These are phyloP conservation scores for Lacerta agilis DNA, from an alignment of 2,797 vertebrate species.

Conservation along the genomic window DNA sequence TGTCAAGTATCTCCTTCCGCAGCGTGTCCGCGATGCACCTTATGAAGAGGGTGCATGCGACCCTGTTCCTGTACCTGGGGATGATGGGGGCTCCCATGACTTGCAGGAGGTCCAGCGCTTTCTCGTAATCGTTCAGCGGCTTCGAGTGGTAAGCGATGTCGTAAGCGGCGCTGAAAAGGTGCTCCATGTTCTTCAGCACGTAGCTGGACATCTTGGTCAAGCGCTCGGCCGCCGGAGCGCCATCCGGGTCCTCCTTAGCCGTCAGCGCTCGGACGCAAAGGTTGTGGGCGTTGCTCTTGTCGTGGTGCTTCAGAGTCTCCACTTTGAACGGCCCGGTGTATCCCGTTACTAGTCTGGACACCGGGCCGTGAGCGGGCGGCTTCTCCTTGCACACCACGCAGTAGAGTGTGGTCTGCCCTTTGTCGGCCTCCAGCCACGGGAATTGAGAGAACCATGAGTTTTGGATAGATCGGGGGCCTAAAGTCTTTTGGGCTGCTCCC, in stretches of 20 bases:
- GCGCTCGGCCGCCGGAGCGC: neutral
- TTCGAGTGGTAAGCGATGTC: slow-evolving; percentile 53
- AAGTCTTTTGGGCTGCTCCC: slow-evolving; percentile 25
- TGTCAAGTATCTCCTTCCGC: slow-evolving; percentile 38
- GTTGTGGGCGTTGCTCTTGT: slow-evolving; percentile 63
- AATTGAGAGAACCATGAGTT: slow-evolving; percentile 61
- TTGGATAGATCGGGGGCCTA: slow-evolving; percentile 61
- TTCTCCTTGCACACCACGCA: slow-evolving; percentile 58
- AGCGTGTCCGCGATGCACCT: slow-evolving; percentile 56
- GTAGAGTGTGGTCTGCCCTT: slow-evolving; percentile 54
- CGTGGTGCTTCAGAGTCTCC: slow-evolving; percentile 65
- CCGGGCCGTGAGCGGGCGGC: slow-evolving; percentile 47
- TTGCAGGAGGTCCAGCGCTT: slow-evolving; percentile 55
- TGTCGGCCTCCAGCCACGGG: slow-evolving; percentile 48
- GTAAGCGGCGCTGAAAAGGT: slow-evolving; percentile 55
- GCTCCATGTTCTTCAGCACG: slow-evolving; percentile 59
- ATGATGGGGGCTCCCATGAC: slow-evolving; percentile 44
- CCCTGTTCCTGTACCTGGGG: slow-evolving; percentile 61
- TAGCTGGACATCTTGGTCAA: slow-evolving; percentile 53
- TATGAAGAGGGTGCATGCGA: slow-evolving; percentile 57
- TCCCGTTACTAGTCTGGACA: slow-evolving; percentile 54
- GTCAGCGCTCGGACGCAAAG: slow-evolving; percentile 44
- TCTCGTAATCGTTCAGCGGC: slow-evolving; percentile 64
- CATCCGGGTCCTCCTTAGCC: slow-evolving; percentile 1
- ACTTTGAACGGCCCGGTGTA: slow-evolving; percentile 63